Percentiles rank a stretch among this genome's conserved stretches.
Evolutionary conservation across 2,113 vertebrate species (phyloP).

Genomic region (Aepyceros melampus): DNA sequence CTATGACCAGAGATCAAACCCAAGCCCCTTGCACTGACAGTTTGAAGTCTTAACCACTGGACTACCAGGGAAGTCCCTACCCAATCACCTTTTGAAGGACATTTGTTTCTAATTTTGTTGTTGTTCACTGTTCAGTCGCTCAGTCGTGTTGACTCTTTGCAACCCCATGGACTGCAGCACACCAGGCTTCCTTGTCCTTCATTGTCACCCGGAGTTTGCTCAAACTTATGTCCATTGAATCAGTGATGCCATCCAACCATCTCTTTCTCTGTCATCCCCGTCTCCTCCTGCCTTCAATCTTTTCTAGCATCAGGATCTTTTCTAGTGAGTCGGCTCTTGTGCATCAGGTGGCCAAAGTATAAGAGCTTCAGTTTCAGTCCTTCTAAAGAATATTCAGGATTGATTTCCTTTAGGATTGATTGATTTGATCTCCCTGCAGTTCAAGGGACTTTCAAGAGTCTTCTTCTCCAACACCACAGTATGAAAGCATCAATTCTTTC

Average conservation of each 20-base stretch:
- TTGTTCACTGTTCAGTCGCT: not conserved
- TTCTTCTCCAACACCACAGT: not conserved
- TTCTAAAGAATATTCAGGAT: not conserved
- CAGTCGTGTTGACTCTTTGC: not conserved
- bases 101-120: not conserved
- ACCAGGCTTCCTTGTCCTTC: not conserved
- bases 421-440: not conserved
- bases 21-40: not conserved
- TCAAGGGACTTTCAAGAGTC: not conserved
- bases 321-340: not conserved
- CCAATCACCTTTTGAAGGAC: not conserved
- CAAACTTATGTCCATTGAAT: not conserved
- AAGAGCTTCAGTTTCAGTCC: not conserved
- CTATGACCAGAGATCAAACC: not conserved
- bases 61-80: not conserved
- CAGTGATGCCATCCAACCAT: not conserved
- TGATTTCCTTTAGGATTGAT: not conserved
- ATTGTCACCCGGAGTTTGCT: not conserved
- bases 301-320: not conserved
- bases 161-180: not conserved
- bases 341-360: not conserved
- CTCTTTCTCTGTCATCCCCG: not conserved
- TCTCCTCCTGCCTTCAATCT: not conserved
- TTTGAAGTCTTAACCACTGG: not conserved
- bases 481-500: not conserved